Conservation (phyloP, 2,797 vertebrate species). For the Eleutherodactylus coqui region DNA sequence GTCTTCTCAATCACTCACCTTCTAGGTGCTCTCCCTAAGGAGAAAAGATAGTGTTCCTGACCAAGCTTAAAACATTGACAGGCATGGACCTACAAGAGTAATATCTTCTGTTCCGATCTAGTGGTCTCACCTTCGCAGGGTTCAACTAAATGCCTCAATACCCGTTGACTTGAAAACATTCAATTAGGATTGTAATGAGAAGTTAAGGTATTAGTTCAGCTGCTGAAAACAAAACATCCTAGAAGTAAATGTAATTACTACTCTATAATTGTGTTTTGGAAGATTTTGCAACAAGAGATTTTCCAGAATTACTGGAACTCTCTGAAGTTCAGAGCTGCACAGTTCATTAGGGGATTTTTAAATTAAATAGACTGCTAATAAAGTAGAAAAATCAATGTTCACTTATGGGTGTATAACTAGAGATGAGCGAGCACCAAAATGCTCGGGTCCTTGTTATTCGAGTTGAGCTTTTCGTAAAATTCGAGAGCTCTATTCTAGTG, state of each 20-base stretch:
- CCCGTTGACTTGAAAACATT: neutral
- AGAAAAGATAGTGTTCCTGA: no score
- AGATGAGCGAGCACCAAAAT: no score
- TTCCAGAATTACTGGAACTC: constrained; percentile 10
- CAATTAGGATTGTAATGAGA: neutral
- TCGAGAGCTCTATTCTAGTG: no score
- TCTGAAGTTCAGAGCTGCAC: neutral
- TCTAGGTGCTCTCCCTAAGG: no score
- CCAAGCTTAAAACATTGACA: no score
- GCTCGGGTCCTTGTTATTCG: no score
- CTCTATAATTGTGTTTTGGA: constrained; percentile 25
- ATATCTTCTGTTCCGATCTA: no score
- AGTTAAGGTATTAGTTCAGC: neutral
- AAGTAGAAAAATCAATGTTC: neutral
- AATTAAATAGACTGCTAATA: neutral
- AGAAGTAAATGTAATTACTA: neutral
- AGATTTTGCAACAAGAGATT: constrained; percentile 21
- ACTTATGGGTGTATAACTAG: neutral
- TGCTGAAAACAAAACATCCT: neutral
- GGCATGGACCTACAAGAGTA: no score
- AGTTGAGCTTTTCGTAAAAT: no score
- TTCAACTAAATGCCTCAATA: neutral
- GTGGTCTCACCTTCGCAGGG: neutral
- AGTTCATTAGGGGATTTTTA: constrained; percentile 13
- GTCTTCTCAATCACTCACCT: no score